These are phyloP conservation scores for Nansenia antarctica DNA, from an alignment of 2,113 vertebrate genomes.

Conservation along the genomic window DNA sequence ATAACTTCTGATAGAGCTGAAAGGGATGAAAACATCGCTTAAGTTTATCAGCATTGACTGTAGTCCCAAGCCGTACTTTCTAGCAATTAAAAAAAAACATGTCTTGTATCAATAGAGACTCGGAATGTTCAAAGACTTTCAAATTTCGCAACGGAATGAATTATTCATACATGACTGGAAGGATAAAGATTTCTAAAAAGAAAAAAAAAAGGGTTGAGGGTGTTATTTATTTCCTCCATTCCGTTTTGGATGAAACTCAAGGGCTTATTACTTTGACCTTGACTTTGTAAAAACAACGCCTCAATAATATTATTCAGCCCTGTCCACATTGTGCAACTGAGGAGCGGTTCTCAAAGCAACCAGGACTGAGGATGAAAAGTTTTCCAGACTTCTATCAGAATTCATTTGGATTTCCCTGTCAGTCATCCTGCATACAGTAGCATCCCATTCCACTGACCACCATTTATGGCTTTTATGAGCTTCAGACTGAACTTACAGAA, in stretches of 20 bases:
- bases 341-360: not conserved
- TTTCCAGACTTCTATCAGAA: slow-evolving; percentile 29
- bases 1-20: not conserved
- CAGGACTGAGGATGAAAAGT: slow-evolving; percentile 38
- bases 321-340: not conserved
- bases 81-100: not conserved
- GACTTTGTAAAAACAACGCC: slow-evolving; percentile 16
- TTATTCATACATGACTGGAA: not conserved
- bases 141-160: not conserved
- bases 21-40: not conserved
- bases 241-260: not conserved
- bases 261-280: slow-evolving; percentile 19
- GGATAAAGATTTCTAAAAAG: not conserved
- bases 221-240: not conserved
- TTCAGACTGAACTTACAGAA: not conserved
- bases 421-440: not conserved
- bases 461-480: not conserved
- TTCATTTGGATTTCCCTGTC: slow-evolving; percentile 30
- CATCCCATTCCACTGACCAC: not conserved
- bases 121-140: not conserved
- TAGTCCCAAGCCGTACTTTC: not conserved
- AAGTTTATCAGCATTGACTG: not conserved
- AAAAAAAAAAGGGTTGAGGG: not conserved
- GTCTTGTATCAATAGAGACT: not conserved
- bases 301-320: not conserved